Percentiles rank a stretch among this genome's conserved stretches.
phyloP scores from a whole-genome alignment of 2,113 vertebrate genomes.

The Lutjanus erythropterus region DNA sequence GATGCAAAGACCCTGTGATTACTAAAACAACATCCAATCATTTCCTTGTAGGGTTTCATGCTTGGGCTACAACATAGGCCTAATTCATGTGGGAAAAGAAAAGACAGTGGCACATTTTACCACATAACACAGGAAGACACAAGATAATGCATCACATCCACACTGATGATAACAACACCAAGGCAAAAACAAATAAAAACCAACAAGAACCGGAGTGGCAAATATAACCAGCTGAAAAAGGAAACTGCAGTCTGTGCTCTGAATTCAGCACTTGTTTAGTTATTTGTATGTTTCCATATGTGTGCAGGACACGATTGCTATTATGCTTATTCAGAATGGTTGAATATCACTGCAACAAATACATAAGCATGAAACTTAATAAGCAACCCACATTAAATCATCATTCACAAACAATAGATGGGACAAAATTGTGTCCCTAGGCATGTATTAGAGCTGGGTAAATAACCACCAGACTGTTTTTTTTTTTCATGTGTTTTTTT shows the following conservation, averaged over 20 bases:
- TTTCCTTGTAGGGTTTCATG: neutral
- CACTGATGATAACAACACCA: neutral
- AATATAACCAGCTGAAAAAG: slow-evolving; percentile 29
- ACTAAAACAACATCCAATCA: neutral
- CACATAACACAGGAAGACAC: neutral
- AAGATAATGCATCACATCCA: slow-evolving; percentile 24
- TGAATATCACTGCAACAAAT: neutral
- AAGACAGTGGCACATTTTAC: neutral
- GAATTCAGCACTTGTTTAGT: slow-evolving; percentile 17
- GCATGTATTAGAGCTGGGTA: neutral
- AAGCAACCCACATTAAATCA: neutral
- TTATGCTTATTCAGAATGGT: neutral
- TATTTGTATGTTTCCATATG: neutral
- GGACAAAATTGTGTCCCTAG: neutral
- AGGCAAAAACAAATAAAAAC: slow-evolving; percentile 7
- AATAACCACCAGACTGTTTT: slow-evolving; percentile 25
- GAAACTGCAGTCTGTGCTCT: slow-evolving; percentile 16
- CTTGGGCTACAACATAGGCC: neutral
- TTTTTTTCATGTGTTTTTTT: slow-evolving; percentile 22
- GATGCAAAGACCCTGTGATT: neutral
- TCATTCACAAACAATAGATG: neutral
- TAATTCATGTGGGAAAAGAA: neutral
- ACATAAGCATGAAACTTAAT: neutral
- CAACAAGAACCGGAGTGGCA: neutral
- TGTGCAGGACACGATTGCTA: neutral